Conservation (phyloP, 2,113 vertebrate species). For the Gadus chalcogrammus region DNA sequence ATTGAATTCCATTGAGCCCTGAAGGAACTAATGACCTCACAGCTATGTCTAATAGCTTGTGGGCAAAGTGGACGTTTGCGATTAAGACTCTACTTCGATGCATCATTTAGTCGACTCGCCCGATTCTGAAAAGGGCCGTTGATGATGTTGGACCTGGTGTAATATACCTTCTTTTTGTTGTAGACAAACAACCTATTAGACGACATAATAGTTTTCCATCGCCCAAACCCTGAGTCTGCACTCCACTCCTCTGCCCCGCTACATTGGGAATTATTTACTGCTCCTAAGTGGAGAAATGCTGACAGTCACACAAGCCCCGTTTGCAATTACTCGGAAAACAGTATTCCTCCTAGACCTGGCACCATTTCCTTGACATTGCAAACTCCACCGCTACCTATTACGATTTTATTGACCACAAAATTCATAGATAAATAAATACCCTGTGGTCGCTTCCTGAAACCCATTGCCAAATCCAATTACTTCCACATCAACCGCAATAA, state of each 20-base stretch:
- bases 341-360: constrained; percentile 1
- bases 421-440: constrained; percentile 2
- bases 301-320: constrained; percentile 23
- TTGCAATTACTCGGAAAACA: constrained; percentile 1
- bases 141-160: too few species aligned
- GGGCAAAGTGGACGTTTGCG: neutral
- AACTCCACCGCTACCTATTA: neutral
- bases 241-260: constrained; percentile 13
- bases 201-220: neutral
- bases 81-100: neutral
- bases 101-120: neutral
- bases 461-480: too few species aligned
- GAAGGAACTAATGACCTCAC: too few species aligned
- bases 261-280: constrained; percentile 26
- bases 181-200: constrained; percentile 22
- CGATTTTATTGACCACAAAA: constrained; percentile 5
- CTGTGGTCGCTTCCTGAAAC: too few species aligned
- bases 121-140: too few species aligned
- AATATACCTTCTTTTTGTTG: neutral
- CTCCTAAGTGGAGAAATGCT: constrained; percentile 31
- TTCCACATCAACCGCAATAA: too few species aligned
- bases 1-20: too few species aligned
- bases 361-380: neutral
- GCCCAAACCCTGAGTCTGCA: constrained; percentile 14
- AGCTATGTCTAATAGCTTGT: neutral